These are phyloP conservation scores for Ctenomys sociabilis DNA, from an alignment of 2,113 vertebrate species.

Conservation along the genomic window DNA sequence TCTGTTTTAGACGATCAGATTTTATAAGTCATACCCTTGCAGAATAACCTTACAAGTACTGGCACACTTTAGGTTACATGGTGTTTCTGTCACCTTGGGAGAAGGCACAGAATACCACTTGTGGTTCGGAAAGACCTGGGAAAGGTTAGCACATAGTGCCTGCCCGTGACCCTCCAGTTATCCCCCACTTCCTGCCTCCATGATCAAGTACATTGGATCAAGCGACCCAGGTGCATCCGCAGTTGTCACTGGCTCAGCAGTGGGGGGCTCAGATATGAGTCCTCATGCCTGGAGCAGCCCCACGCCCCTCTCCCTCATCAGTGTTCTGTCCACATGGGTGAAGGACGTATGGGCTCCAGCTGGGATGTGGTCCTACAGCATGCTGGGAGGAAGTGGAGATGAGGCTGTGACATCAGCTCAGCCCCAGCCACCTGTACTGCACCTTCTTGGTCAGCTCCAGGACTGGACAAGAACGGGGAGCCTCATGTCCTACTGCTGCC, in stretches of 20 bases:
- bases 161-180: accelerated
- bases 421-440: too few relatives aligned
- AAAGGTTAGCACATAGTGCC: not conserved
- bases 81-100: not conserved
- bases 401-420: not conserved
- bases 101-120: too few relatives aligned
- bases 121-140: accelerated
- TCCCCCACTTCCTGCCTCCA: not conserved
- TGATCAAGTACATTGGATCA: not conserved
- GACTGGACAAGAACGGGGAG: too few relatives aligned
- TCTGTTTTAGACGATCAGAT: not conserved
- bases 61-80: not conserved
- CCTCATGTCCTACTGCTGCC: too few relatives aligned
- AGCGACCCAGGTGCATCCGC: not conserved
- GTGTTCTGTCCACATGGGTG: not conserved
- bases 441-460: not conserved
- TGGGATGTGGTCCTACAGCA: not conserved
- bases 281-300: not conserved
- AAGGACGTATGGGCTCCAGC: accelerated
- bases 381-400: not conserved
- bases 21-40: accelerated
- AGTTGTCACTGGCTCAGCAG: not conserved
- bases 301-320: not conserved
- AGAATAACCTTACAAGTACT: accelerated
- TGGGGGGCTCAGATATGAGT: not conserved